A percentile compares a stretch with the other conserved stretches of the same genome.
Evolutionary conservation across 2,113 vertebrate species (phyloP).

Genomic region (Sturnus vulgaris): DNA sequence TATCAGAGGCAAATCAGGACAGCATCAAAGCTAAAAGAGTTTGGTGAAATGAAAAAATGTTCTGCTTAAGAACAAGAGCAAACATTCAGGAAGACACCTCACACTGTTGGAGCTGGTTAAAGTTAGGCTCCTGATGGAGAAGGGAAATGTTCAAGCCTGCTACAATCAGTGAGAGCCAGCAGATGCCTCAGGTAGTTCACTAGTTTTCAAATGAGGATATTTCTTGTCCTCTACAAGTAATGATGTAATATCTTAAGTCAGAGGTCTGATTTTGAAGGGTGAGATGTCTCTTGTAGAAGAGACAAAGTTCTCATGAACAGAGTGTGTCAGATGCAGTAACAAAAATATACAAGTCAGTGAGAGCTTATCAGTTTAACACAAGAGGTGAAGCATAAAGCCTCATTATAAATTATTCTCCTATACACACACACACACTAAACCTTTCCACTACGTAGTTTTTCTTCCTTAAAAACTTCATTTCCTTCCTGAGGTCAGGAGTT

Average conservation of each 20-base stretch:
- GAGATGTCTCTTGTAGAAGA: not conserved
- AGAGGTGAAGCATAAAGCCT: not conserved
- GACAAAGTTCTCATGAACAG: not conserved
- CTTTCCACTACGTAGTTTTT: accelerated
- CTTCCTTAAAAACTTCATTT: not conserved
- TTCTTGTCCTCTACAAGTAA: not conserved
- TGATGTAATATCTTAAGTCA: not conserved
- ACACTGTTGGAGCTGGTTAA: not conserved
- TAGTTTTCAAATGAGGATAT: not conserved
- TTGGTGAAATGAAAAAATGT: not conserved
- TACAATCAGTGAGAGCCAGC: accelerated
- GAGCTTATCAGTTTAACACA: not conserved
- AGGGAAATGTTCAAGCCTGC: not conserved
- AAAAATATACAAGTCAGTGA: not conserved
- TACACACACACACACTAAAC: not conserved
- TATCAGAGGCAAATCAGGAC: not conserved
- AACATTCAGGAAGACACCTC: not conserved
- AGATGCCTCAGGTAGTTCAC: not conserved
- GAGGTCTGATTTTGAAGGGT: not conserved
- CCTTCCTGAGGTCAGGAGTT: not conserved
- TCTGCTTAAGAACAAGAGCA: not conserved
- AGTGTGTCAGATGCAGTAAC: not conserved
- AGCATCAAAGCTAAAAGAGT: not conserved
- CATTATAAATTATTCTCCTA: not conserved
- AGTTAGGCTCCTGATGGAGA: not conserved